Base-by-base conservation (phyloP, 2,888 invertebrate genomes). In the Cryptophagus acutangulus region DNA sequence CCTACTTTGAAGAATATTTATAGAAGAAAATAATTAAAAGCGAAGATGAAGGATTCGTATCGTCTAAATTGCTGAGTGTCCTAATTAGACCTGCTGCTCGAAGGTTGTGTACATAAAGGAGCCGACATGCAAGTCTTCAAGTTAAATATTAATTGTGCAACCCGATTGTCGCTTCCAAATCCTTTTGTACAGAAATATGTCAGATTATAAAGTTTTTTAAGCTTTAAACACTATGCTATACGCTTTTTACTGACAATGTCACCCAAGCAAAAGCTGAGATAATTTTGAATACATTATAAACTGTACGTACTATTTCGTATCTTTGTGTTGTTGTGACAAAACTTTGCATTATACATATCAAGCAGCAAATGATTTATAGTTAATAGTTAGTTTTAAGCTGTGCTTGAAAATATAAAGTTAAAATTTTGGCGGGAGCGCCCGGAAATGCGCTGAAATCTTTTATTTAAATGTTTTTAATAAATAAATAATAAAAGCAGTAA, bases 21-120 rank as follows among this genome's bases (percentile, higher is more conserved):
- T 36, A 40, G 28, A 35, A 35, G 40, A 36, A 40, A 36, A 36
- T 41, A 36, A 36, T 33, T 41, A 41, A 41, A 41, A 36, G 33
- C 36, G 36, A 33, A 26, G n/a, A 31, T 30, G 36, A 30, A 41
- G 41, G 33, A 36, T 26, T 20, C 36, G 18, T 33, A 36, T 31
- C 36, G 25, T 14, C 17, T 17, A 35, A 40, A 28, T 33, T n/a
- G n/a, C 33, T 28, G 18, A 18, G 15, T 8, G 31, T 15, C 39
- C 41, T 41, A 41, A 41, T 41, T 41, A 41, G 41, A 36, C 30
- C 28, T 30, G 36, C 25, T 36, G 26, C 26, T 36, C 13, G 15
- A 31, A 15, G 13, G 15, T n/a, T n/a, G n/a, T n/a, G n/a, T n/a
- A n/a, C n/a, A n/a, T n/a, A n/a, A n/a, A n/a, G n/a, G n/a, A n/a